A percentile compares a stretch with the other conserved stretches of the same genome.
These are phyloP conservation scores for Sapajus apella DNA, from an alignment of 2,113 vertebrate species.

Conservation along the genomic window DNA sequence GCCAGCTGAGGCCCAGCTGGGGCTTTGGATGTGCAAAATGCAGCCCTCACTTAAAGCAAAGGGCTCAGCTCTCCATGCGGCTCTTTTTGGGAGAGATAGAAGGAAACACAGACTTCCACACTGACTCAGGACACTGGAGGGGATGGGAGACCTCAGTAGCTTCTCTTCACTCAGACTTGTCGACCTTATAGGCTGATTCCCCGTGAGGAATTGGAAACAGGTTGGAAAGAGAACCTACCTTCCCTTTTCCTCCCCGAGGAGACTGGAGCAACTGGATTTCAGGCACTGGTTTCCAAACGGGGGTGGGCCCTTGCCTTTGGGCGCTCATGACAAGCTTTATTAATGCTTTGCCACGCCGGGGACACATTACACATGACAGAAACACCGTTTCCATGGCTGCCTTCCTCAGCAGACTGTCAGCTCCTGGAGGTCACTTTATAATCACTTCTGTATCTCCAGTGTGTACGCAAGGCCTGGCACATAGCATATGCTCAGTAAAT, in stretches of 20 bases:
- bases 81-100: background rate
- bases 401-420: background rate
- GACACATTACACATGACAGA: background rate
- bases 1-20: conserved; percentile 51
- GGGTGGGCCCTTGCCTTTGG: background rate
- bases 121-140: background rate
- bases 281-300: background rate
- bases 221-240: background rate
- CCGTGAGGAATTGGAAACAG: background rate
- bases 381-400: background rate
- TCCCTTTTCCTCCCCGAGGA: background rate
- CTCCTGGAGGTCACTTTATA: background rate
- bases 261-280: background rate
- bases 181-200: background rate
- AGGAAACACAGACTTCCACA: background rate
- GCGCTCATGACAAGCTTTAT: background rate
- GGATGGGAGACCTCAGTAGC: no score
- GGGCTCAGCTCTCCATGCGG: background rate
- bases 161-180: background rate
- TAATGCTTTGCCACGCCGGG: no score
- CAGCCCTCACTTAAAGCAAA: background rate
- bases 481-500: background rate
- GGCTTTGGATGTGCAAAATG: background rate
- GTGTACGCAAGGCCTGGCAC: background rate
- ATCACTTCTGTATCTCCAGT: fast-evolving